A percentile compares a stretch with the other conserved stretches of the same genome.
Evolutionary conservation across 53 echinoderm and acorn worm genomes (phyloP).

Genomic region (Echinarachnius parma): DNA sequence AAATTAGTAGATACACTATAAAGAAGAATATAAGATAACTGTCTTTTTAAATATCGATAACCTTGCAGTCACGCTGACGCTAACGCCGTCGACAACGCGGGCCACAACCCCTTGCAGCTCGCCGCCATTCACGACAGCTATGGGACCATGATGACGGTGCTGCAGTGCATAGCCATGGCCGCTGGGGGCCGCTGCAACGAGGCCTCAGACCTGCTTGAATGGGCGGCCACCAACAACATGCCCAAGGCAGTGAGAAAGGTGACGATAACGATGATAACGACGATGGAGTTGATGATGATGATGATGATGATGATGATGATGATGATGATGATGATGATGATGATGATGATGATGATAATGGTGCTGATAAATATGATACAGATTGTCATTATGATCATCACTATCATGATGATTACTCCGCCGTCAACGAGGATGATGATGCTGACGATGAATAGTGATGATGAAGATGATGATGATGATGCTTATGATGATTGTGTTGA

Average conservation of each 20-base stretch:
- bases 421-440: too few species aligned
- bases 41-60: neutral
- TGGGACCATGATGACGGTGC: constrained; percentile 2
- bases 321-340: neutral
- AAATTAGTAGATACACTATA: too few species aligned
- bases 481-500: too few species aligned
- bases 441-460: too few species aligned
- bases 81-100: neutral
- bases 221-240: constrained; percentile 4
- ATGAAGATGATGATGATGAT: too few species aligned
- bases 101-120: constrained; percentile 14
- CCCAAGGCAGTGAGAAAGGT: constrained; percentile 2
- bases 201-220: neutral
- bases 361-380: too few species aligned
- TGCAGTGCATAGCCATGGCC: neutral
- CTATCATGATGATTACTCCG: too few species aligned
- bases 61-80: constrained; percentile 20
- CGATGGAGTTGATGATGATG: neutral
- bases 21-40: too few species aligned
- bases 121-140: constrained; percentile 12
- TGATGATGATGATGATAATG: neutral
- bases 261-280: neutral
- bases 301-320: neutral
- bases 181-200: neutral
- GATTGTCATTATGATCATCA: too few species aligned